phyloP scores from a whole-genome alignment of 1,140 invertebrate species.

The Monochamus saltuarius region DNA sequence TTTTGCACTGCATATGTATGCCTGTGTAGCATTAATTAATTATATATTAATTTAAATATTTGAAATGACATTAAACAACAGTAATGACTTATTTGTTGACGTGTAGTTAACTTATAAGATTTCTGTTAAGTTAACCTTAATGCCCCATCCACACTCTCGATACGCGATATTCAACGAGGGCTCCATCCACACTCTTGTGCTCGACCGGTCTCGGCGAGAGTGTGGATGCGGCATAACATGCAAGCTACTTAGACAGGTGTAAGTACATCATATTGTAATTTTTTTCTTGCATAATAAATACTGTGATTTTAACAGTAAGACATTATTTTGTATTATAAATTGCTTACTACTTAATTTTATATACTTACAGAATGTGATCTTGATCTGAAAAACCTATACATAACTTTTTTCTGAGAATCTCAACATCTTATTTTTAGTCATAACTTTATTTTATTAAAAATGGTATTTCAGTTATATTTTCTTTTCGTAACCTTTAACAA shows the following conservation, averaged over 20 bases:
- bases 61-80: too few species aligned
- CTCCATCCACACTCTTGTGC: too few species aligned
- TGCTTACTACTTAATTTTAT: conserved; percentile 14
- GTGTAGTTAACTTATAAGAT: conserved; percentile 18
- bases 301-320: conserved; percentile 27
- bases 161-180: too few species aligned
- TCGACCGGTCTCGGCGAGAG: too few species aligned
- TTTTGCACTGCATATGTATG: conserved; percentile 24
- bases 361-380: conserved; percentile 7
- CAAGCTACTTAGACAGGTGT: conserved; percentile 18
- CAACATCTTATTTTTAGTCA: too few species aligned
- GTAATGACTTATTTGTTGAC: too few species aligned
- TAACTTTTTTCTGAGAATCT: not conserved
- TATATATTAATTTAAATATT: too few species aligned
- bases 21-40: conserved; percentile 15
- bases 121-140: conserved; percentile 21
- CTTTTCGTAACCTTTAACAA: too few species aligned
- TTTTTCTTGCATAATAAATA: conserved; percentile 22
- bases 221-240: too few species aligned
- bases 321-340: conserved; percentile 19
- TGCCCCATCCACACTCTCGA: too few species aligned
- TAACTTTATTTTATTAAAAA: conserved; percentile 2
- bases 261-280: conserved; percentile 20
- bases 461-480: conserved; percentile 9
- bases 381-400: conserved; percentile 6